A percentile compares a stretch with the other conserved stretches of the same genome.
These are phyloP conservation scores for Ceratina australensis DNA, from an alignment of 1,140 invertebrate genomes.

Conservation along the genomic window DNA sequence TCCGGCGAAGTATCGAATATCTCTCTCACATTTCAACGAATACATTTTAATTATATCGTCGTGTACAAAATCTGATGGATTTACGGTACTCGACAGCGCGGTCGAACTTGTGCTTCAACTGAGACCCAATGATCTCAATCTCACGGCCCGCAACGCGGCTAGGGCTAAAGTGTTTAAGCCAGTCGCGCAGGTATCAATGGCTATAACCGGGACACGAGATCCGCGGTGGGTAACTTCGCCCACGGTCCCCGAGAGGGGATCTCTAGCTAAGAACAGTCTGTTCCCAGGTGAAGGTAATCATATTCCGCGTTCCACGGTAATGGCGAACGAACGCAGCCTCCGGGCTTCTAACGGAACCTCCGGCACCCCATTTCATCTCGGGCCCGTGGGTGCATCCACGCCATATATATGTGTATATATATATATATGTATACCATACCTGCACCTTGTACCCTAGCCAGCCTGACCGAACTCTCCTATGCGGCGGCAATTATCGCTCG, in stretches of 20 bases:
- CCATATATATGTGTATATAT: too few relatives aligned
- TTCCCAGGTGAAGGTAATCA: constrained; percentile 75
- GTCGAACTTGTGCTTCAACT: constrained; percentile 5
- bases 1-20: too few relatives aligned
- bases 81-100: too few relatives aligned
- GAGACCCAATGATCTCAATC: constrained; percentile 29
- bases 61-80: too few relatives aligned
- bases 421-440: too few relatives aligned
- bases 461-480: constrained; percentile 45
- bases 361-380: constrained; percentile 64
- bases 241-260: constrained; percentile 46
- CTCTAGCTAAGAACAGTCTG: constrained; percentile 43
- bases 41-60: too few relatives aligned
- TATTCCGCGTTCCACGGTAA: constrained; percentile 78
- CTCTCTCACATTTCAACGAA: too few relatives aligned
- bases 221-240: constrained; percentile 58
- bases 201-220: constrained; percentile 54
- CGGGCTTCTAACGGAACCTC: constrained; percentile 73
- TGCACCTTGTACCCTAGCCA: constrained; percentile 39
- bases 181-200: constrained; percentile 42
- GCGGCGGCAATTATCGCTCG: constrained; percentile 57
- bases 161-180: constrained; percentile 15
- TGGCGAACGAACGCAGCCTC: constrained; percentile 72
- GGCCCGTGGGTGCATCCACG: constrained; percentile 53
- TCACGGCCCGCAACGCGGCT: constrained; percentile 31